These are phyloP conservation scores for Patiria miniata DNA, from an alignment of 35 echinoderm and acorn worm genomes.

Conservation along the genomic window DNA sequence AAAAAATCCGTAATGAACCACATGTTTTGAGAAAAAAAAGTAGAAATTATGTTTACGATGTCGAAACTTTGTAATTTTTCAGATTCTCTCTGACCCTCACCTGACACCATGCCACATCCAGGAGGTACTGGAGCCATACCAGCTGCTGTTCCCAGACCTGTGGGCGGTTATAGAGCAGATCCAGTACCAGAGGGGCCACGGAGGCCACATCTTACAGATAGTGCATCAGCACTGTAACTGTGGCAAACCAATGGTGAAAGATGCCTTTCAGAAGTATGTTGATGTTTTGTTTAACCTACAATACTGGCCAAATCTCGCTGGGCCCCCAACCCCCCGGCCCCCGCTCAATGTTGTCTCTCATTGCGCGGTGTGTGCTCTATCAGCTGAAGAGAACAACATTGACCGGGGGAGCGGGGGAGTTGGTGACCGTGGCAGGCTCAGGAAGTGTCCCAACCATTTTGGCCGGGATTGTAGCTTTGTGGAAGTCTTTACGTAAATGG, in stretches of 20 bases:
- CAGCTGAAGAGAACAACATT: no score
- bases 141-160: conserved; percentile 72
- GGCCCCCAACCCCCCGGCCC: no score
- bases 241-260: conserved; percentile 73
- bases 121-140: conserved; percentile 72
- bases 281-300: no score
- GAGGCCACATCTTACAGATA: conserved; percentile 82
- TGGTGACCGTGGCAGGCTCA: no score
- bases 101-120: conserved; percentile 84
- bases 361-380: no score
- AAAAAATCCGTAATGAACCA: background rate
- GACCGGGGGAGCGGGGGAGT: no score
- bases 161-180: conserved; percentile 65
- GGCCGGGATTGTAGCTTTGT: no score
- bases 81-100: conserved; percentile 74
- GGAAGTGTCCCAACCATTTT: no score
- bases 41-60: background rate
- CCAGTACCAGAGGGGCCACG: conserved; percentile 62
- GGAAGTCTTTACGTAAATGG: background rate
- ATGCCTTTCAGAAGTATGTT: conserved; percentile 76
- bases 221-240: conserved; percentile 77
- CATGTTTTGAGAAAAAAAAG: background rate
- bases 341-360: no score
- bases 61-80: no score
- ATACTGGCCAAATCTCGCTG: no score